Evolutionary conservation across 1,140 invertebrate species (phyloP).

Genomic region (Dendroctonus valens): DNA sequence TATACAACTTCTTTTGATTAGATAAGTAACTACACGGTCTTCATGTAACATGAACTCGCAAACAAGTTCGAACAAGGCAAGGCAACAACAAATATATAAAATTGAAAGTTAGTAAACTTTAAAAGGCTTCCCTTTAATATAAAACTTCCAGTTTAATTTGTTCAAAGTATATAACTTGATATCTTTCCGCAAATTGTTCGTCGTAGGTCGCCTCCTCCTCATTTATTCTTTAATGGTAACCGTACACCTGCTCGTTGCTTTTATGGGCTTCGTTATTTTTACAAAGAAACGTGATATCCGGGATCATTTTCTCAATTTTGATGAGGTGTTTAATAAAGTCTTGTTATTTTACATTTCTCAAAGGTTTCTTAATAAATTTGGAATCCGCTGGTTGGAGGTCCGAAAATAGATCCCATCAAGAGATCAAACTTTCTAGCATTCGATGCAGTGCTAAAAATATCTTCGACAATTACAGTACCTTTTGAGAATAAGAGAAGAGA

Average conservation of each 20-base stretch:
- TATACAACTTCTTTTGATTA: background rate
- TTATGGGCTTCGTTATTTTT: constrained; percentile 12
- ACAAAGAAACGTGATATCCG: background rate
- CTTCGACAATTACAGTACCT: too few species aligned
- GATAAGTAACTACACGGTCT: background rate
- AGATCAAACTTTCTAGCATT: too few species aligned
- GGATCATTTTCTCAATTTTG: background rate
- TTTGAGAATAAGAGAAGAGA: too few species aligned
- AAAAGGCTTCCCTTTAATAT: constrained; percentile 20
- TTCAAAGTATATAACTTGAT: constrained; percentile 22
- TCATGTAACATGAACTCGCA: constrained; percentile 4
- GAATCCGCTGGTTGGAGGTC: too few species aligned
- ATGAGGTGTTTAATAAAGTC: background rate
- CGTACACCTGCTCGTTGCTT: constrained; percentile 11
- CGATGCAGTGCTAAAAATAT: too few species aligned
- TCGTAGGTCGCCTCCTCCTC: constrained; percentile 1
- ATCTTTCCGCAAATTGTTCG: constrained; percentile 14
- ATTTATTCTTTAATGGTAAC: constrained; percentile 19
- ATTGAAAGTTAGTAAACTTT: background rate
- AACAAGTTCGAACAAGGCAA: background rate
- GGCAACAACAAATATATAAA: constrained; percentile 10
- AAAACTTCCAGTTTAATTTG: constrained; percentile 18
- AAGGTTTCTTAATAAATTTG: too few species aligned
- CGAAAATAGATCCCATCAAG: too few species aligned
- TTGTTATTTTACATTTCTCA: background rate